A percentile compares a stretch with the other conserved stretches of the same genome.
Conservation (phyloP, 1,140 invertebrate species). For the Drosophila biarmipes region DNA sequence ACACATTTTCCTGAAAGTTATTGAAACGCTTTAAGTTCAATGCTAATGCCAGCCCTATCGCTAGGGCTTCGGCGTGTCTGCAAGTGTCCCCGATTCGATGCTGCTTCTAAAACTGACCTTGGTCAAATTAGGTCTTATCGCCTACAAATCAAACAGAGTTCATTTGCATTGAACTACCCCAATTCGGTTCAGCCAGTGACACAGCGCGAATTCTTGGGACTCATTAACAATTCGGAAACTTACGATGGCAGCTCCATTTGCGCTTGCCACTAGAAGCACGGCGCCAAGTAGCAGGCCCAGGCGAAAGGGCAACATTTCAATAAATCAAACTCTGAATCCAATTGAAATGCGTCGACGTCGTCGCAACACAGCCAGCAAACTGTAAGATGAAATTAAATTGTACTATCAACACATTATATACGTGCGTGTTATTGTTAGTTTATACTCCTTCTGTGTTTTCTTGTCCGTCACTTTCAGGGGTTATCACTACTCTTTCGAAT, state of each 20-base stretch:
- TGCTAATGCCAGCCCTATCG: slow-evolving; percentile 63
- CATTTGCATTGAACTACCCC: slow-evolving; percentile 61
- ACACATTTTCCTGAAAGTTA: slow-evolving; percentile 53
- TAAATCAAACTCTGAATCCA: slow-evolving; percentile 65
- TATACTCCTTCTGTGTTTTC: slow-evolving; percentile 26
- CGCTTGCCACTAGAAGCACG: slow-evolving; percentile 60
- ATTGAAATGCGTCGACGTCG: slow-evolving; percentile 52
- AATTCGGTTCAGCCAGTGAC: slow-evolving; percentile 14
- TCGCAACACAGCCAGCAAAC: slow-evolving; percentile 56
- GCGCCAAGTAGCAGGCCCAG: slow-evolving; percentile 76
- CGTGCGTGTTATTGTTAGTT: slow-evolving; percentile 46
- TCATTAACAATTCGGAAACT: slow-evolving; percentile 69
- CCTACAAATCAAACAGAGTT: slow-evolving; percentile 45
- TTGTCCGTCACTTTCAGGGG: slow-evolving; percentile 59
- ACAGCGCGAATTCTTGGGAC: slow-evolving; percentile 17
- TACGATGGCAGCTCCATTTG: slow-evolving; percentile 80
- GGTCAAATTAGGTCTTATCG: slow-evolving; percentile 67
- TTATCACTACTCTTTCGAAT: slow-evolving; percentile 63
- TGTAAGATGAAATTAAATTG: slow-evolving; percentile 64
- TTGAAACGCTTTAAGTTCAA: slow-evolving; percentile 51
- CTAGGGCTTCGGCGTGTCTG: slow-evolving; percentile 1
- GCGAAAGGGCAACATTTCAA: slow-evolving; percentile 79
- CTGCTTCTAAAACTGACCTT: slow-evolving; percentile 69
- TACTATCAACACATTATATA: slow-evolving; percentile 65
- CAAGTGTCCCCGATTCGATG: slow-evolving; percentile 16